A percentile compares a stretch with the other conserved stretches of the same genome.
These are phyloP conservation scores for Cnemophilus loriae DNA, from an alignment of 2,113 vertebrate species.

Conservation along the genomic window DNA sequence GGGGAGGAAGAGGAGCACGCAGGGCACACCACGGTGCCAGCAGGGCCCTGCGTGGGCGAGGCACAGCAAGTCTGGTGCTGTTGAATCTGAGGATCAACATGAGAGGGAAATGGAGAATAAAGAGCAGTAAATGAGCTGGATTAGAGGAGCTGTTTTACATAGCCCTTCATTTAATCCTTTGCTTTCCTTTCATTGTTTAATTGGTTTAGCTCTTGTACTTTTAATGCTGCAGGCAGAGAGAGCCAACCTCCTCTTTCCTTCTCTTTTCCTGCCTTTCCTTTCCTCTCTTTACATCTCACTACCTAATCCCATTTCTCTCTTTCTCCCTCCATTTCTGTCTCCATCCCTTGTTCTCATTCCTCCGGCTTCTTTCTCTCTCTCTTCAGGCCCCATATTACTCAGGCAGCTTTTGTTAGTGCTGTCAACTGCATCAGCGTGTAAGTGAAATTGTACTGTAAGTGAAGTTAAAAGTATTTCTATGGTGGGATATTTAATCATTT, in stretches of 20 bases:
- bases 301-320: slow-evolving; percentile 37
- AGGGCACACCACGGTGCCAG: rapidly evolving
- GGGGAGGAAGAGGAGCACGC: background rate
- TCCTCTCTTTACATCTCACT: slow-evolving; percentile 14
- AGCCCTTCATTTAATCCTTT: slow-evolving; percentile 63
- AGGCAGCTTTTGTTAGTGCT: slow-evolving; percentile 56
- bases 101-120: slow-evolving; percentile 59
- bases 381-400: slow-evolving; percentile 54
- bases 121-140: slow-evolving; percentile 62
- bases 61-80: background rate
- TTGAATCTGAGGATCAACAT: slow-evolving; percentile 22
- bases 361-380: slow-evolving; percentile 8
- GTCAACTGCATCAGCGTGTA: slow-evolving; percentile 50
- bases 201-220: slow-evolving; percentile 62
- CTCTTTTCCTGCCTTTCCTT: background rate
- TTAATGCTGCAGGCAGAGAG: slow-evolving; percentile 11
- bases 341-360: slow-evolving; percentile 10
- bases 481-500: slow-evolving; percentile 73
- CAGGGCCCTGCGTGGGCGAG: rapidly evolving
- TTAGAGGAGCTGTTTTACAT: slow-evolving; percentile 63
- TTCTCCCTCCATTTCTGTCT: slow-evolving; percentile 12
- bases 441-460: slow-evolving; percentile 70
- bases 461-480: slow-evolving; percentile 71
- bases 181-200: slow-evolving; percentile 65
- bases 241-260: background rate